phyloP scores from a whole-genome alignment of 2,113 vertebrate genomes.

The Calidris pygmaea region DNA sequence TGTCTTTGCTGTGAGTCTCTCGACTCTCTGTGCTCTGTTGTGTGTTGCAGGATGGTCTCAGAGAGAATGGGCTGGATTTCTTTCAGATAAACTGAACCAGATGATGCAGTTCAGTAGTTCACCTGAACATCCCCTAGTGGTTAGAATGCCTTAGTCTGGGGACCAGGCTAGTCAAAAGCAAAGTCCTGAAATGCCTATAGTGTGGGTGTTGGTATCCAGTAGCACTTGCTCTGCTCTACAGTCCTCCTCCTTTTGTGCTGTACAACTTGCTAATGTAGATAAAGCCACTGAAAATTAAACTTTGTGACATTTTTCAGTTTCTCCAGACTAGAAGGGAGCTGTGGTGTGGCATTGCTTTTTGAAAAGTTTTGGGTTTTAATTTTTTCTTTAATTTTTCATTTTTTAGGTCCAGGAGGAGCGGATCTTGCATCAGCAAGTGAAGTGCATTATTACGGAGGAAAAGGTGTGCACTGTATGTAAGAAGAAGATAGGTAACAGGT shows the following conservation, averaged over 20 bases:
- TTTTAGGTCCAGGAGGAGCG: constrained; percentile 93
- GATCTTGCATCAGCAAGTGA: constrained; percentile 96
- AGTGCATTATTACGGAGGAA: constrained; percentile 98
- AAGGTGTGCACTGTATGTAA: constrained; percentile 97
- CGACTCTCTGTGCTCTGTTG: not conserved
- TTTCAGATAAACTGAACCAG: not conserved
- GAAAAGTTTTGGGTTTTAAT: not conserved
- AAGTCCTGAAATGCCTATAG: not conserved
- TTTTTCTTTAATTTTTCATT: not conserved
- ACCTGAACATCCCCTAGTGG: not conserved
- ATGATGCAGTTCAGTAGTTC: not conserved
- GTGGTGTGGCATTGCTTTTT: not conserved
- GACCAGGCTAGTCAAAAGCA: not conserved
- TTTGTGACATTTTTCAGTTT: not conserved
- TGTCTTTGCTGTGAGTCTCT: not conserved
- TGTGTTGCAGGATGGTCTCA: not conserved
- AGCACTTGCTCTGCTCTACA: not conserved
- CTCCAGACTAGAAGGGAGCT: not conserved
- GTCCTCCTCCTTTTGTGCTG: not conserved
- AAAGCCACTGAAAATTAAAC: not conserved
- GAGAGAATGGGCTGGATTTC: not conserved
- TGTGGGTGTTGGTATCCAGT: not conserved
- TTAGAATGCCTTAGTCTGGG: not conserved
- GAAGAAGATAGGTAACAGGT: constrained; percentile 99
- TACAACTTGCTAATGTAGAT: not conserved